Percentiles rank a stretch among this genome's conserved stretches.
Conservation (phyloP, 2,797 vertebrate genomes). For the Sebastes vulpes region DNA sequence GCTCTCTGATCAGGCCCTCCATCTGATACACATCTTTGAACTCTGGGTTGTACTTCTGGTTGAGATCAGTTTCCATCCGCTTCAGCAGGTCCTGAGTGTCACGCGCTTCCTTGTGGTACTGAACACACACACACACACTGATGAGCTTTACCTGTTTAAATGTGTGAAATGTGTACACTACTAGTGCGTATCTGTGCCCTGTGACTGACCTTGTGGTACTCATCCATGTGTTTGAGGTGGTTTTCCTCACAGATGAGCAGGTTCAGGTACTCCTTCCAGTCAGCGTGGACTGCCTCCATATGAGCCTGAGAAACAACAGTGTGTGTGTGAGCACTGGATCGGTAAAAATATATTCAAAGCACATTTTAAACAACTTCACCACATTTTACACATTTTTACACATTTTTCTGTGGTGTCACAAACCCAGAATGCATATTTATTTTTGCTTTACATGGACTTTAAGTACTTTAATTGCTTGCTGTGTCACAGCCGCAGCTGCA, state of each 20-base stretch:
- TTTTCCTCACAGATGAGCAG: slow-evolving; percentile 98
- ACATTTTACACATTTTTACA: too few relatives aligned
- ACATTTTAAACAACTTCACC: not conserved
- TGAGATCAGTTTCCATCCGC: slow-evolving; percentile 92
- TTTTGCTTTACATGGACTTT: too few relatives aligned
- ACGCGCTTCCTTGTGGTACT: slow-evolving; percentile 93
- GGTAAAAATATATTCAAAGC: not conserved
- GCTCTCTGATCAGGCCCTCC: slow-evolving; percentile 90
- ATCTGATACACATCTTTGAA: slow-evolving; percentile 97
- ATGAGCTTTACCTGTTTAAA: not conserved
- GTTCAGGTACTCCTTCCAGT: slow-evolving; percentile 99
- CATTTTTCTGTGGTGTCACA: too few relatives aligned
- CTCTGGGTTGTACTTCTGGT: slow-evolving; percentile 94
- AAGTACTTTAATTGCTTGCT: too few relatives aligned
- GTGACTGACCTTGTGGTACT: slow-evolving; percentile 93
- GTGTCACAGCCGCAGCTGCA: not conserved
- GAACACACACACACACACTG: slow-evolving; percentile 11
- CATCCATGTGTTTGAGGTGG: slow-evolving; percentile 98
- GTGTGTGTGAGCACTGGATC: not conserved
- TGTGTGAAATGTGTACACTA: not conserved
- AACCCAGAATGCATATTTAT: too few relatives aligned
- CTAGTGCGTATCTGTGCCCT: not conserved
- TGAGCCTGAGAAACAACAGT: slow-evolving; percentile 87
- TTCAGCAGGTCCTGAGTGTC: slow-evolving; percentile 93
- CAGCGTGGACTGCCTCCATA: slow-evolving; percentile 94